Conservation (phyloP, 2,797 vertebrate species). For the Forpus xanthops region DNA sequence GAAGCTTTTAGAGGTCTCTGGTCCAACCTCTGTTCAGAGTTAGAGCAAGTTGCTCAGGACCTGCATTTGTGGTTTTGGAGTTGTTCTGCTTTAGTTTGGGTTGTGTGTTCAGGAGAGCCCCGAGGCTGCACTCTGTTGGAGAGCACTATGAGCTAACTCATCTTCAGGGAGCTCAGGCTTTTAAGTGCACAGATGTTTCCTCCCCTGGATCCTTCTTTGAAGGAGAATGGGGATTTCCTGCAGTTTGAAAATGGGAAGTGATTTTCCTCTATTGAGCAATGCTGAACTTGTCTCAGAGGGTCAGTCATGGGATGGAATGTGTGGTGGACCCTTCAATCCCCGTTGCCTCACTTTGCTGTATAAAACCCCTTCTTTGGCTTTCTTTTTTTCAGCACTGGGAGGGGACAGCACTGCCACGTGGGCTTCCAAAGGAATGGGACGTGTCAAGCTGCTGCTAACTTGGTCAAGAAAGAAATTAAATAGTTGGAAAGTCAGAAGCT, state of each 20-base stretch:
- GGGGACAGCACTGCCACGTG: neutral
- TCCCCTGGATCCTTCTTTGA: conserved; percentile 47
- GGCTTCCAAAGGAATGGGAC: neutral
- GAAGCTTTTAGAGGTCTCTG: neutral
- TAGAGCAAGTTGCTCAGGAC: neutral
- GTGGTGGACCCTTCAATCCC: neutral
- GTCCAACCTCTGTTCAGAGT: neutral
- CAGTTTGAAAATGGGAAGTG: conserved; percentile 63
- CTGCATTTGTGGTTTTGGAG: neutral
- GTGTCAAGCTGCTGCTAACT: neutral
- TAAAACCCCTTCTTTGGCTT: neutral
- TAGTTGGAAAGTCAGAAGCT: neutral
- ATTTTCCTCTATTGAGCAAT: conserved; percentile 53
- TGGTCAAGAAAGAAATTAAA: neutral
- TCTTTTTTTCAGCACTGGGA: neutral
- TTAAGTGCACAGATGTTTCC: conserved; percentile 75
- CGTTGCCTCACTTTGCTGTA: neutral
- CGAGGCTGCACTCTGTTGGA: neutral
- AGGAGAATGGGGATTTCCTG: conserved; percentile 31
- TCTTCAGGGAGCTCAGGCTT: conserved; percentile 3
- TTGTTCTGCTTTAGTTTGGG: neutral
- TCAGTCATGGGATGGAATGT: neutral
- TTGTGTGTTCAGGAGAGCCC: neutral
- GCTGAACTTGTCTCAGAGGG: conserved; percentile 1
- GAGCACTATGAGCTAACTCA: neutral